phyloP scores from a whole-genome alignment of 2,113 vertebrate species.

The Hoplias malabaricus region DNA sequence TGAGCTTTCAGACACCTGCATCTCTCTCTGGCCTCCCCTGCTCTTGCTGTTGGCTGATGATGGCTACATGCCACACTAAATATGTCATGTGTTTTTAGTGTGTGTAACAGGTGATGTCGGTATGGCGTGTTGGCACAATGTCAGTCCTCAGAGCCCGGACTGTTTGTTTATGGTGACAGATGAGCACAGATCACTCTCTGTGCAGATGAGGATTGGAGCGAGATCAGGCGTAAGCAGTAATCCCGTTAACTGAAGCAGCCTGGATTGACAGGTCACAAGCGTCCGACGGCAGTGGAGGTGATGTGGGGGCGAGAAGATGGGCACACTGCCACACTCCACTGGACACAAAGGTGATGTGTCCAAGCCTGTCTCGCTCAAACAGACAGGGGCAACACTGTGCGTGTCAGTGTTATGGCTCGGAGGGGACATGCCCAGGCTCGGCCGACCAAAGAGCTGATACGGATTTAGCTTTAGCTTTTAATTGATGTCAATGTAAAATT shows the following conservation, averaged over 20 bases:
- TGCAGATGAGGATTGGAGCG: constrained; percentile 45
- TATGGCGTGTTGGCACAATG: background rate
- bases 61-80: constrained; percentile 37
- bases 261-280: constrained; percentile 32
- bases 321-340: constrained; percentile 17
- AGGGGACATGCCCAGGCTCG: background rate
- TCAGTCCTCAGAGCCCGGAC: constrained; percentile 26
- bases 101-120: constrained; percentile 34
- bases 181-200: constrained; percentile 52
- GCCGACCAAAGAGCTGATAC: background rate
- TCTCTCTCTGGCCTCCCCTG: background rate
- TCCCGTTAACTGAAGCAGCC: constrained; percentile 37
- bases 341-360: constrained; percentile 37
- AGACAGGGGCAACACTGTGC: background rate
- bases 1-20: constrained; percentile 45
- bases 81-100: constrained; percentile 40
- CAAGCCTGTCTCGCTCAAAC: constrained; percentile 23
- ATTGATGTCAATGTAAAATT: too few relatives aligned
- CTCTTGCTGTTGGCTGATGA: constrained; percentile 23
- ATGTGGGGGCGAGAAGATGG: constrained; percentile 28
- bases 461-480: too few relatives aligned
- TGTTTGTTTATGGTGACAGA: constrained; percentile 59
- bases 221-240: constrained; percentile 55
- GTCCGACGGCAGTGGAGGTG: constrained; percentile 12
- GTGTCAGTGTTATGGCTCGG: background rate